Evolutionary conservation across 2,797 vertebrate genomes (phyloP), one percentile per base, ranked within the genome.

Genomic region (Enteromius treurensis): DNA sequence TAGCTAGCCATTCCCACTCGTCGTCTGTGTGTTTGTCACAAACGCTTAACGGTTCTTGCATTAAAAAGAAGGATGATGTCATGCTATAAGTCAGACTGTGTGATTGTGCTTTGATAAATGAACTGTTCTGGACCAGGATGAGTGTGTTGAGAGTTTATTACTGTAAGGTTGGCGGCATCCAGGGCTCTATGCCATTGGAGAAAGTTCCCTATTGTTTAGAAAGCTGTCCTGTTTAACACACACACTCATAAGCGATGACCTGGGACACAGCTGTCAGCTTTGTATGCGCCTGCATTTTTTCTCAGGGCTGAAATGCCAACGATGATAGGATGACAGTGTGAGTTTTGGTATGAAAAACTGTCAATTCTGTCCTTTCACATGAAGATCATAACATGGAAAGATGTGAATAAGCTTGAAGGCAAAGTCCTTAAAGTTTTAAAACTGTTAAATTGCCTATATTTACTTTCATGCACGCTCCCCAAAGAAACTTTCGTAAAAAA

Each of bases 151-250:
- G 82, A 79, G 87, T 70, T 34, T 79, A 87, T 76, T 84, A 85
- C 85, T 88, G 87, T 85, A 87, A 49, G 26, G 45, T 40, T 85
- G 86, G 88, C 87, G 90, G 84, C 87, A 79, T 84, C 58, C 88
- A 87, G 80, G 71, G 67, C 17, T 82, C 85, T 88, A 85, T 81
- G 91, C 90, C 85, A 90, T 91, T 90, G 92, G 90, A 92, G 93
- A 94, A 94, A 87, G 92, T 94, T 95, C 93, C 85, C 89, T 88
- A 93, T 95, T 95, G 94, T 94, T 89, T 88, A 58, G 60, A 82
- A 64, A 77, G 87, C 93, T 90, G 29, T 75, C 11, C 49, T 53
- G 90, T 92, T 91, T 89, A 88, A 91, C 92, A 45, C 47, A 21
- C 86, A 26, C 40, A 42, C 53, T 17, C 86, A 29, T 51, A 71